phyloP scores from a whole-genome alignment of 2,113 vertebrate genomes.

The Microtus oregoni region DNA sequence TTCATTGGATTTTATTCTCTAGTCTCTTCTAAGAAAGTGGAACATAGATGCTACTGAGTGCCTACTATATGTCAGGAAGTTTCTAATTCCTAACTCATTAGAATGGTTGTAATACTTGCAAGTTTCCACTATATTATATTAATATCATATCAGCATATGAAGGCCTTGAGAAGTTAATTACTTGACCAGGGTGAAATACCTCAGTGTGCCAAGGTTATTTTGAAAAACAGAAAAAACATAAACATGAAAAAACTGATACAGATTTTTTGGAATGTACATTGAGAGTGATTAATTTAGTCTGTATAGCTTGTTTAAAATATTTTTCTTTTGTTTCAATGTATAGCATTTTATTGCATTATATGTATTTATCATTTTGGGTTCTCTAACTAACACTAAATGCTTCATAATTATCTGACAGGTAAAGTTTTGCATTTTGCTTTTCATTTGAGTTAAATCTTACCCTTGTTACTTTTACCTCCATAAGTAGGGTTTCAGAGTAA shows the following conservation, averaged over 20 bases:
- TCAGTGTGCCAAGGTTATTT: not conserved
- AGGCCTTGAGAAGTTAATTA: not conserved
- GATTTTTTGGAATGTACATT: not conserved
- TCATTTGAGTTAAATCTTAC: not conserved
- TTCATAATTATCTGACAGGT: not conserved
- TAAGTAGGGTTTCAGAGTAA: not conserved
- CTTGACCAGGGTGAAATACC: not conserved
- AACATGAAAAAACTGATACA: not conserved
- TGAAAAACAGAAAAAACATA: not conserved
- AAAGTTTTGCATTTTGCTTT: not conserved
- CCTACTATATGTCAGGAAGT: not conserved
- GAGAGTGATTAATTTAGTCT: not conserved
- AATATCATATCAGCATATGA: slow-evolving; percentile 5
- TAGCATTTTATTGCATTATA: too few species aligned
- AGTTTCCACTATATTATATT: not conserved
- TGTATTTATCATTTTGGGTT: not conserved
- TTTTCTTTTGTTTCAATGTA: not conserved
- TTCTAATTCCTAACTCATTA: not conserved
- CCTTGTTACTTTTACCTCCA: not conserved
- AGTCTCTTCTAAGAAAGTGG: not conserved
- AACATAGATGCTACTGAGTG: not conserved
- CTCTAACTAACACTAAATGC: not conserved
- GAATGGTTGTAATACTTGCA: slow-evolving; percentile 33
- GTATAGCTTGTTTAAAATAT: not conserved
- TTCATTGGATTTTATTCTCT: not conserved